Evolutionary conservation across 2,113 vertebrate genomes (phyloP), one percentile per base, ranked within the genome.

Genomic region (Sander vitreus): DNA sequence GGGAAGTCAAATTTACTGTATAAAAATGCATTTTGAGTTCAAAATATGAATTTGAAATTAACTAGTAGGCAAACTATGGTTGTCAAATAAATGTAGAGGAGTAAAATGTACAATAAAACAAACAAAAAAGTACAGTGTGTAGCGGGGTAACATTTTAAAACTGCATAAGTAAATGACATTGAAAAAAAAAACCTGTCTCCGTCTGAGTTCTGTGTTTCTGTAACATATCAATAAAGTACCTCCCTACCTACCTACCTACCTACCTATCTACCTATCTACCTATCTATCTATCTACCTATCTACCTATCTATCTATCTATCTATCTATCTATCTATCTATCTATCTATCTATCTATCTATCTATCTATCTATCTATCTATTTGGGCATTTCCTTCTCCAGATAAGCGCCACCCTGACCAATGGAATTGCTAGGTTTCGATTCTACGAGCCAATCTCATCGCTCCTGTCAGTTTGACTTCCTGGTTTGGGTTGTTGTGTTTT

Each of bases 321-420:
- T 25, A 25, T 25, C 25, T 25, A 25, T 25, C 25, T 25, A 25
- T 25, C 25, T 25, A 25, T 25, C 25, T 25, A n/a, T n/a, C n/a
- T 25, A 25, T 25, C 25, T 25, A 25, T 25, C 25, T 25, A 25
- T 25, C 25, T 25, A 25, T 25, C 25, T 25, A 25, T 25, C 25
- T 25, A 25, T 25, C 25, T 25, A 25, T 25, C 25, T 25, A 25
- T 25, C 25, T 25, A 25, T 25, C 25, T 25, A 25, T 25, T 5
- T 71, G 48, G 23, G 7, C 9, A 21, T 55, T 65, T 64, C 60
- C 68, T 5, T 14, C 0, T 25, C 0, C 0, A 0, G 3, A 6
- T 33, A 13, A 48, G 65, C 3, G 1, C 18, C 12, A 11, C 57
- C 30, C 5, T 7, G 50, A 72, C 90, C 88, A 93, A 92, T 91